Evolutionary conservation across 1,140 invertebrate species (phyloP).

Genomic region (Ostrea denselamellosa): DNA sequence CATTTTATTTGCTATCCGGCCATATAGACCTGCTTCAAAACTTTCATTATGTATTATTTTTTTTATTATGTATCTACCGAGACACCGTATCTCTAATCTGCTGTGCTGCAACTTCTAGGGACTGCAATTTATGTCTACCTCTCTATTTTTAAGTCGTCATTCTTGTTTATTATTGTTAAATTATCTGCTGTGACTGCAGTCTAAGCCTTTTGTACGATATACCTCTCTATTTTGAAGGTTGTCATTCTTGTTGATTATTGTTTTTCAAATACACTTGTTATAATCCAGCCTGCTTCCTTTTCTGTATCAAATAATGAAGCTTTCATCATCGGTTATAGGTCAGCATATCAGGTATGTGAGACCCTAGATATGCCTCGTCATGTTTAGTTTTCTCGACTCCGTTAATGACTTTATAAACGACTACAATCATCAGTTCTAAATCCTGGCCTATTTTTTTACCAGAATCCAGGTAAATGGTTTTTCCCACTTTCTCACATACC

Average conservation of each 20-base stretch:
- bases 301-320: background rate
- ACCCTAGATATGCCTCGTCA: background rate
- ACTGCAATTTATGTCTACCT: background rate
- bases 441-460: background rate
- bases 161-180: background rate
- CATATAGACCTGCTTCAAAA: background rate
- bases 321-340: background rate
- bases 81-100: background rate
- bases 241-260: background rate
- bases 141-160: background rate
- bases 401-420: background rate
- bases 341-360: constrained; percentile 34
- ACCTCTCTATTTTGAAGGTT: background rate
- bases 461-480: constrained; percentile 18
- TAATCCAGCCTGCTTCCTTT: background rate
- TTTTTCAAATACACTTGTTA: constrained; percentile 12
- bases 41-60: too few relatives aligned
- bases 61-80: background rate
- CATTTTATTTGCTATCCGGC: constrained; percentile 42
- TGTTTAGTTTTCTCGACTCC: background rate
- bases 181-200: background rate
- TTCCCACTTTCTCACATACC: constrained; percentile 25
- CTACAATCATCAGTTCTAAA: background rate
- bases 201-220: background rate
- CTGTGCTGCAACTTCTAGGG: background rate